Base-by-base conservation (phyloP, 2,113 vertebrate species). In the Indicator indicator region DNA sequence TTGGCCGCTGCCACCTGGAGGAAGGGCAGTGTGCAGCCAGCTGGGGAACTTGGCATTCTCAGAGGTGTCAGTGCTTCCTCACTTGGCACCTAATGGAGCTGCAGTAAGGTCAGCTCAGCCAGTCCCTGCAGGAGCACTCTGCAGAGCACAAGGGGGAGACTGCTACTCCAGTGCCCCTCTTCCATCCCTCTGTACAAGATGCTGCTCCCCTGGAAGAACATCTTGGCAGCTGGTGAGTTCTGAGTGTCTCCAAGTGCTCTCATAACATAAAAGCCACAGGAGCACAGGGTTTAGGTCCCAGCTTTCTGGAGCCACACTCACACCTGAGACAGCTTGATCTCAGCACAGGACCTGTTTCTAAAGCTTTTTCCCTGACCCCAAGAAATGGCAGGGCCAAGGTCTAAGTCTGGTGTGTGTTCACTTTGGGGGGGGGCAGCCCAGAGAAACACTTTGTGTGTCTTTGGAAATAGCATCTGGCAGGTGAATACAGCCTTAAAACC, bases 241-340 rank as follows among this genome's bases (percentile, higher is more conserved):
- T 48, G 56, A 89, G 60, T 28, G 40, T 42, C 54, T 65, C 72
- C 59, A 73, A 67, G 38, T 15, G 28, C 18, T 28, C 55, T 68
- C 33, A 1, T 6, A 68, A 55, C 24, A 81, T 6, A n/a, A n/a
- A 68, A 27, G n/a, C 54, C 26, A 54, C 14, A 42, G 0, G 0
- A 93, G 36, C 52, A 63, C 6, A 44, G 50, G 23, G 11, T n/a
- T 77, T 50, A 48, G 28, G 64, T 40, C 16, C 33, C 48, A 1
- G 2, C 33, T 63, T 40, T 50, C 38, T 68, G 54, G 59, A 76
- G 19, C 32, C 24, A 19, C 1, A 1, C 9, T 71, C n/a, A 40
- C 44, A 65, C 11, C 56, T 50, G 19, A 77, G 36, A 40, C 38
- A 40, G 19, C 40, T 11, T 32, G 54, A 24, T 55, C 38, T 86